Base-by-base conservation (phyloP, 2,888 invertebrate species). In the Tipula confusa region DNA sequence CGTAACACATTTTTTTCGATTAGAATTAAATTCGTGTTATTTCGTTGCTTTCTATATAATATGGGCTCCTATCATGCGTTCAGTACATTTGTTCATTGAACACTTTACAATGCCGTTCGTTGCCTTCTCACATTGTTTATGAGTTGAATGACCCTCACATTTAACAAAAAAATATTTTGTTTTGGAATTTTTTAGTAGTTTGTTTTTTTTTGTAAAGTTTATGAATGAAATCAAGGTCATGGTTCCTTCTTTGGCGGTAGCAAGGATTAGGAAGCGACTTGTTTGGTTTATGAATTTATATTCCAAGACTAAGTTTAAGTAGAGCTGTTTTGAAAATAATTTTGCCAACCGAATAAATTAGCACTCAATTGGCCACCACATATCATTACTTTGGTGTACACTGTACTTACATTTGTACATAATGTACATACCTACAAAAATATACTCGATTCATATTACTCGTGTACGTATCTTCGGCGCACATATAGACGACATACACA, bases 51-150 rank as follows among this genome's bases (percentile, higher is more conserved):
- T n/a, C n/a, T n/a, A n/a, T n/a, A n/a, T n/a, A n/a, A n/a, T n/a
- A n/a, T 64, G 64, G 2, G 18, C 64, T 64, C 64, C 64, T 64
- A 9, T 64, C 7, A 18, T 2, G 18, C 64, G 18, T 64, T 24
- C 24, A 64, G 24, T 24, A 24, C 11, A 7, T 13, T 7, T 64
- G 64, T 64, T 64, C 64, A 64, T 64, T 64, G 64, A 64, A 24
- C 64, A 64, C 64, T 64, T 64, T 64, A 24, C 64, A 64, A 64
- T 64, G 64, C 24, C 64, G 64, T 64, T 64, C 64, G 64, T 64
- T 64, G 64, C 64, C 64, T 64, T 64, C 24, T 48, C 64, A 24
- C 24, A 64, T 24, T 43, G 43, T 43, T 38, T 24, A 64, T 64
- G 11, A 64, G 24, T 18, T 64, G 64, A 64, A 64, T 64, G 24